These are phyloP conservation scores for Pelvicachromis taeniatus DNA, from an alignment of 2,113 vertebrate species.

Conservation along the genomic window DNA sequence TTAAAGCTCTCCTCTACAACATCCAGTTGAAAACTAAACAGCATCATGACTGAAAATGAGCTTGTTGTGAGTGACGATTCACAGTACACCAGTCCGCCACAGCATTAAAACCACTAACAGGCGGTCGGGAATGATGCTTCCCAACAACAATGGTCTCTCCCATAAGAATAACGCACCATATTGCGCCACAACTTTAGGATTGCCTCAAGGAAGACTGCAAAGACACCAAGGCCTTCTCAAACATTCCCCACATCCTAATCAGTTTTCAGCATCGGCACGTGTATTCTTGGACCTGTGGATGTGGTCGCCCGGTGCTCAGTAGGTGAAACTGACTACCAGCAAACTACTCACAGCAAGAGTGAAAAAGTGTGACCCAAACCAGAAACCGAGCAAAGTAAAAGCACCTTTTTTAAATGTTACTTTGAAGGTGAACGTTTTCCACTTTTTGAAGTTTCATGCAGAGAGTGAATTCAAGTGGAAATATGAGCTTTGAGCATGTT, in stretches of 20 bases:
- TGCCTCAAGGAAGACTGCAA: not conserved
- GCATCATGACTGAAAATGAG: not conserved
- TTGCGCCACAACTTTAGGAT: too few relatives aligned
- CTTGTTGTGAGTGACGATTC: not conserved
- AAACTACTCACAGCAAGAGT: not conserved
- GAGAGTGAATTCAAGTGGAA: not conserved
- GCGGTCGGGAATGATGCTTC: not conserved
- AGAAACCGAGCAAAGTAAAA: not conserved
- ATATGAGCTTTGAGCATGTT: not conserved
- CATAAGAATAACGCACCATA: not conserved
- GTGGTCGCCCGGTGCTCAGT: not conserved
- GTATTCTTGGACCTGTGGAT: not conserved
- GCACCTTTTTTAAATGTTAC: not conserved
- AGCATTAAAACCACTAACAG: not conserved
- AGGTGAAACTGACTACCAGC: not conserved
- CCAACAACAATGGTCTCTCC: not conserved
- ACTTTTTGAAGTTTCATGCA: not conserved
- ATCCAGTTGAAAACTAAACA: not conserved
- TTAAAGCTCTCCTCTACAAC: not conserved
- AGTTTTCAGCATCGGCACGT: not conserved
- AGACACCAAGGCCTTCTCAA: not conserved
- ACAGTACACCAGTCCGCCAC: not conserved
- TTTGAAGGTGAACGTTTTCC: not conserved
- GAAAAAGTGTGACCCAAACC: not conserved
- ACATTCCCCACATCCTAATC: not conserved